Conservation (phyloP, 2,797 vertebrate species). For the Xenentodon cancila region DNA sequence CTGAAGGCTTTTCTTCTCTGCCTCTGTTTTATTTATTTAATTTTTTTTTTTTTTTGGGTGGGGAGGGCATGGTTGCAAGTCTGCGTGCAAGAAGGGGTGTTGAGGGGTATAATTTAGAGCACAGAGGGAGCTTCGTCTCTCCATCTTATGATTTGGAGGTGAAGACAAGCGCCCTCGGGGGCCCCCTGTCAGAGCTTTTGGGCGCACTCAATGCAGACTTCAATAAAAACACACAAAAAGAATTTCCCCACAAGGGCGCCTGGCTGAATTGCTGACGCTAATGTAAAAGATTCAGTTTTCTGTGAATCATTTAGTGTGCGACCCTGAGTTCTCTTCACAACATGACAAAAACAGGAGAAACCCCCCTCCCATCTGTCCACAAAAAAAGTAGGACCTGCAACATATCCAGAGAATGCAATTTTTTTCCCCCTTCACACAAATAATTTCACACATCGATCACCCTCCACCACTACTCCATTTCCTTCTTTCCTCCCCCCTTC, state of each 20-base stretch:
- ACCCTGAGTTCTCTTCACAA: constrained; percentile 89
- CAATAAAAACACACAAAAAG: constrained; percentile 90
- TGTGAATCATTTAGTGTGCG: constrained; percentile 95
- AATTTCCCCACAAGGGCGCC: constrained; percentile 97
- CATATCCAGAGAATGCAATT: constrained; percentile 62
- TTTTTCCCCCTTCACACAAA: constrained; percentile 72
- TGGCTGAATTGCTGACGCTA: constrained; percentile 94
- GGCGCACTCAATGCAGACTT: constrained; percentile 95
- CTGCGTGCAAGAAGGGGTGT: constrained; percentile 68
- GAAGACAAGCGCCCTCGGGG: constrained; percentile 99
- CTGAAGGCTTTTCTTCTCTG: constrained; percentile 97
- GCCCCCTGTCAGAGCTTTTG: constrained; percentile 97
- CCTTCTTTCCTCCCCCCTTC: constrained; percentile 54
- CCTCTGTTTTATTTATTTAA: constrained; percentile 85
- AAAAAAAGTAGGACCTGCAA: constrained; percentile 54
- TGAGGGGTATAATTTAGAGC: constrained; percentile 97
- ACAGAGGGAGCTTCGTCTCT: constrained; percentile 99
- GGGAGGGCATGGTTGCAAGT: constrained; percentile 64
- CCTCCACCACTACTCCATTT: constrained; percentile 66
- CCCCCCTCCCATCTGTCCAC: constrained; percentile 53
- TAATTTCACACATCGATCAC: constrained; percentile 77
- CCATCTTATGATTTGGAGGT: constrained; percentile 99
- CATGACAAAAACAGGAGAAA: constrained; percentile 83
- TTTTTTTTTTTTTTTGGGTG: constrained; percentile 42
- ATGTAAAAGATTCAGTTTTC: constrained; percentile 98